Evolutionary conservation across 2,113 vertebrate species (phyloP).

Genomic region (Marmota monax): DNA sequence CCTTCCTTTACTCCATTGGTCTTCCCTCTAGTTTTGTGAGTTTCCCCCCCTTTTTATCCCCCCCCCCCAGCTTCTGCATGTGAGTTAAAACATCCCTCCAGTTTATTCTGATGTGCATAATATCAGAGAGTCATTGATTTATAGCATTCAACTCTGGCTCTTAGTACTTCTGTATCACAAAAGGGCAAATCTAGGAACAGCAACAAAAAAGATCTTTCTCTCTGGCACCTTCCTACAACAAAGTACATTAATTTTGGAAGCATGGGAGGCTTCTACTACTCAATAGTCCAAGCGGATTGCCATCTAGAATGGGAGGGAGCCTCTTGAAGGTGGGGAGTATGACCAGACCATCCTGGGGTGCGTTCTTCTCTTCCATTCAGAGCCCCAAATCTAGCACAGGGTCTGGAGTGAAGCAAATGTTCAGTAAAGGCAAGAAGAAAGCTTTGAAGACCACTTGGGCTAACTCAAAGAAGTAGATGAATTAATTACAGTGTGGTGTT

Average conservation of each 20-base stretch:
- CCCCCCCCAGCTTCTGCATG: too few species aligned
- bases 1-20: too few species aligned
- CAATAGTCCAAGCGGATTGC: background rate
- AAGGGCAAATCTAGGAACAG: background rate
- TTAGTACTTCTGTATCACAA: too few species aligned
- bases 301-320: background rate
- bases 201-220: background rate
- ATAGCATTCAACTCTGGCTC: background rate
- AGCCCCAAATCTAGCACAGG: background rate
- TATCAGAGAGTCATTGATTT: background rate
- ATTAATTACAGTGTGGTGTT: background rate
- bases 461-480: slow-evolving; percentile 16
- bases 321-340: background rate
- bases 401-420: background rate
- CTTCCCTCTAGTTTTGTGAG: too few species aligned
- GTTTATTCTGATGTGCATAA: background rate
- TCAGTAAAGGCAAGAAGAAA: background rate
- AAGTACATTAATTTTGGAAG: background rate
- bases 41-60: too few species aligned
- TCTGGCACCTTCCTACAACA: background rate
- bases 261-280: background rate
- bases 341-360: background rate
- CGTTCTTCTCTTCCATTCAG: background rate
- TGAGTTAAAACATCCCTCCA: background rate
- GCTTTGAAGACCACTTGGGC: background rate